Evolutionary conservation across 2,113 vertebrate species (phyloP).

Genomic region (Silurus meridionalis): DNA sequence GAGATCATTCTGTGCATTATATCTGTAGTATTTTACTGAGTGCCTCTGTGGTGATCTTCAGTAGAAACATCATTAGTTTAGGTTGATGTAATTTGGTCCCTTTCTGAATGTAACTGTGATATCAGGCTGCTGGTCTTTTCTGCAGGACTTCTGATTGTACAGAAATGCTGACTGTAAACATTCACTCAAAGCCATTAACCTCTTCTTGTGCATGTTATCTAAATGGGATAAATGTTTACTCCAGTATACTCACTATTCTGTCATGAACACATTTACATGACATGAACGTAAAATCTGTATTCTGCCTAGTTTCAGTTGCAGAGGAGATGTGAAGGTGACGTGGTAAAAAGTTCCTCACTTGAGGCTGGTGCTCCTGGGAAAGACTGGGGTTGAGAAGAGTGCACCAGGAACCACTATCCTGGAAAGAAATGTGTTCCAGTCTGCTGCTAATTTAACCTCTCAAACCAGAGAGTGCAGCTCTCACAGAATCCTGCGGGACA

Average conservation of each 20-base stretch:
- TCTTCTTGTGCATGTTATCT: too few relatives aligned
- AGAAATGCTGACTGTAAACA: too few relatives aligned
- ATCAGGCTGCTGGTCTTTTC: too few relatives aligned
- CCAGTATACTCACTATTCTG: neutral
- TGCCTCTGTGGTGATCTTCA: too few relatives aligned
- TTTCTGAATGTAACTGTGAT: too few relatives aligned
- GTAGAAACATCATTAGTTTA: too few relatives aligned
- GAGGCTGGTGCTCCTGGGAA: slow-evolving; percentile 28
- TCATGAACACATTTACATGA: neutral
- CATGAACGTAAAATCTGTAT: neutral
- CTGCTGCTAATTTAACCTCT: neutral
- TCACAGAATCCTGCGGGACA: neutral
- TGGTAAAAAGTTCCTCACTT: neutral
- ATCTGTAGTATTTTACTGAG: too few relatives aligned
- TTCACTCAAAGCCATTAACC: too few relatives aligned
- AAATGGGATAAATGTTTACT: neutral
- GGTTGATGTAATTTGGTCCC: too few relatives aligned
- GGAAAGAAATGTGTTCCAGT: neutral
- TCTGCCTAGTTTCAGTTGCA: neutral
- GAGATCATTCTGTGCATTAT: too few relatives aligned
- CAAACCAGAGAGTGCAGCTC: slow-evolving; percentile 1
- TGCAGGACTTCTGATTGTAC: too few relatives aligned
- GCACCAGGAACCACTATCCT: slow-evolving; percentile 32
- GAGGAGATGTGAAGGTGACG: neutral
- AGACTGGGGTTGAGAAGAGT: slow-evolving; percentile 32